Conservation (phyloP, 2,888 invertebrate species). For the Clistopyga incitator region DNA sequence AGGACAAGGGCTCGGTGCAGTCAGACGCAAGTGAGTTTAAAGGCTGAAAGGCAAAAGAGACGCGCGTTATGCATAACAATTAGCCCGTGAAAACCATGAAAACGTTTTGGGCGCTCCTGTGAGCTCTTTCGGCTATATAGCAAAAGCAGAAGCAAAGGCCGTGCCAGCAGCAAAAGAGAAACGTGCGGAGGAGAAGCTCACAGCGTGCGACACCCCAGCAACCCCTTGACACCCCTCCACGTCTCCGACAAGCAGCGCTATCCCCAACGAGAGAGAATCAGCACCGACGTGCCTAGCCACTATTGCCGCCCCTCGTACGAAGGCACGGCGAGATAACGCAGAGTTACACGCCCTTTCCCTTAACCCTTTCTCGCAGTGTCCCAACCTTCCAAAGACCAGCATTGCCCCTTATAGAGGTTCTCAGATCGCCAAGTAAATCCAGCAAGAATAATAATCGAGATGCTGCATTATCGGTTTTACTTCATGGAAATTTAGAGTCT, state of each 20-base stretch:
- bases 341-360: conserved; percentile 81
- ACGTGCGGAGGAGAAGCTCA: conserved; percentile 31
- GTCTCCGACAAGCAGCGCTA: conserved; percentile 51
- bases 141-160: conserved; percentile 43
- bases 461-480: not conserved
- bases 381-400: conserved; percentile 51
- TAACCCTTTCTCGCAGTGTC: conserved; percentile 76
- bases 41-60: conserved; percentile 77
- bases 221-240: conserved; percentile 64
- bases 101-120: conserved; percentile 79
- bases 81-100: conserved; percentile 83
- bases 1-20: conserved; percentile 31
- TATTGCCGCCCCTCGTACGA: conserved; percentile 70
- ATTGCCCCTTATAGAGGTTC: conserved; percentile 50
- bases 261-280: conserved; percentile 55
- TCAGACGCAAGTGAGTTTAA: conserved; percentile 74
- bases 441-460: not conserved
- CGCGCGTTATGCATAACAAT: conserved; percentile 83
- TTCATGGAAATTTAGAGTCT: no score
- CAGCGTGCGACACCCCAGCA: conserved; percentile 55
- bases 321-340: conserved; percentile 82
- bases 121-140: conserved; percentile 44
- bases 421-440: conserved; percentile 32
- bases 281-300: conserved; percentile 75
- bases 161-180: conserved; percentile 37